Base-by-base conservation (phyloP, 1,140 invertebrate species). In the Bombus picipes region DNA sequence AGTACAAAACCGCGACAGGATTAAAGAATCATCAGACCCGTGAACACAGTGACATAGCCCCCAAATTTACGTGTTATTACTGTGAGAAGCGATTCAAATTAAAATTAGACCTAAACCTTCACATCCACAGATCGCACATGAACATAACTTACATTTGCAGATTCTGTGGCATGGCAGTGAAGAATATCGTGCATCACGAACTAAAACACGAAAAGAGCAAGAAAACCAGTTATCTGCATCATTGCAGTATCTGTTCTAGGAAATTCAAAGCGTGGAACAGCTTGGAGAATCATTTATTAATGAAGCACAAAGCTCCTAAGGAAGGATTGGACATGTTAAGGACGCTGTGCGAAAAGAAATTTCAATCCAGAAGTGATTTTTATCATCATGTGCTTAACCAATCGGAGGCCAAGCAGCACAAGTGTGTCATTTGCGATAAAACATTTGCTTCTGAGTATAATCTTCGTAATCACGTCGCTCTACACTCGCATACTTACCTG, bases 351-450 rank as follows among this genome's bases (percentile, higher is more conserved):
- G 90, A 91, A 39, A 94, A 94, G 22, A 94, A 97, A 72, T 94
- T 97, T n/a, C 92, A 95, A 9, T 97, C 98, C 89, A 96, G 96
- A 0, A 96, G 97, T 1, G 96, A 97, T 73, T 94, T 97, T 83
- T 95, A 96, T 73, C 95, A 95, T 18, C 98, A 98, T 94, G 96
- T 98, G 92, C 96, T 97, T 3, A 97, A 96, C 1, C 97, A 98
- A 88, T 97, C 97, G 0, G 97, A 98, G 2, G 97, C 98, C 90
- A 95, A 97, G 59, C 97, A 97, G 0, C 98, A 97, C 92, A 96
- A 96, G 53, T 98, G 98, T 93, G 96, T 96, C 37, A 96, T 97
- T 28, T 99, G 98, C 92, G 97, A 25, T n/a, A 83, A 88, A n/a
- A 79, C n/a, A 1, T 88, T 82, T 37, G 72, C 83, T 3, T 92